Conservation (phyloP, 35 echinoderm and acorn worm genomes). For the Apostichopus californicus region DNA sequence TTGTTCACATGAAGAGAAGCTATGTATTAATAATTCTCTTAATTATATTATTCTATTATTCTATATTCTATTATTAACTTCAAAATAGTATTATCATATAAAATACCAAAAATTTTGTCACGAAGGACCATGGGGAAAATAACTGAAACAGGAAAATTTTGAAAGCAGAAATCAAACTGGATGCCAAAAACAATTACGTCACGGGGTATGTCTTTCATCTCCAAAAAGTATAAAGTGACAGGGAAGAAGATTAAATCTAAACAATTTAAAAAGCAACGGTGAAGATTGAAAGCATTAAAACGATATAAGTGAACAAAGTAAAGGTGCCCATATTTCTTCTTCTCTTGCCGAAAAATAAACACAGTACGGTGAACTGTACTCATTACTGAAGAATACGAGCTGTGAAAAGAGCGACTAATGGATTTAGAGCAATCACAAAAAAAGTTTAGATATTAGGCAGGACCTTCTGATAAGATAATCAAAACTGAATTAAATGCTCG, state of each 20-base stretch:
- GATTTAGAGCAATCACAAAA: not conserved
- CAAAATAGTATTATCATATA: no score
- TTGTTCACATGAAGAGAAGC: no score
- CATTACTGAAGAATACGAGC: not conserved
- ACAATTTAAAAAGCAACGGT: not conserved
- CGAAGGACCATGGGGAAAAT: no score
- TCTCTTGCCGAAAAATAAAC: not conserved
- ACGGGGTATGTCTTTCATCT: not conserved
- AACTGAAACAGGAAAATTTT: no score
- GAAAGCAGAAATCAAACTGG: no score
- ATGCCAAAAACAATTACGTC: no score
- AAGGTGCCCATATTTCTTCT: not conserved
- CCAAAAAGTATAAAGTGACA: not conserved
- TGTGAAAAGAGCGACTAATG: not conserved
- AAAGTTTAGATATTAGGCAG: not conserved
- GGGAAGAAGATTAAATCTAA: slow-evolving; percentile 10
- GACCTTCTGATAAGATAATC: not conserved
- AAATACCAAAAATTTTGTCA: no score
- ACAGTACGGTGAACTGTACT: not conserved
- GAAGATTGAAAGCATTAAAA: slow-evolving; percentile 10
- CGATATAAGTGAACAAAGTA: slow-evolving; percentile 13
- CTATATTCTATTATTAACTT: no score
- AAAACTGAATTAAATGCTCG: not conserved
- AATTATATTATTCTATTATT: no score
- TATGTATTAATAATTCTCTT: no score